A percentile compares a stretch with the other conserved stretches of the same genome.
phyloP scores from a whole-genome alignment of 2,113 vertebrate genomes.

The Globicephala melas region DNA sequence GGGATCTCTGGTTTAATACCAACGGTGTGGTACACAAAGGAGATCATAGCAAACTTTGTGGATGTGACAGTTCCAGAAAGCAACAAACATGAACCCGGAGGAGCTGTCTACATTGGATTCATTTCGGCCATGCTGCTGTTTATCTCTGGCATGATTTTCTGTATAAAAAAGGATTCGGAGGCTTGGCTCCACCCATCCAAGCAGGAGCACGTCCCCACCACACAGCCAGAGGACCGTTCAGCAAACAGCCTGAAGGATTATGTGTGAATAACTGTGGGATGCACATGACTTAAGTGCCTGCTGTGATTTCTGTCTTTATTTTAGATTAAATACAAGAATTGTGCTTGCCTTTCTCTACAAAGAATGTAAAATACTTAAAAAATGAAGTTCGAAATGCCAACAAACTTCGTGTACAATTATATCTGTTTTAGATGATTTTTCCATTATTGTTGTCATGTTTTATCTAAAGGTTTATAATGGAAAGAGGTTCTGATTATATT shows the following conservation, averaged over 20 bases:
- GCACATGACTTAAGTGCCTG: background rate
- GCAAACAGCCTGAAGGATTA: slow-evolving; percentile 95
- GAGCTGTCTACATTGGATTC: slow-evolving; percentile 93
- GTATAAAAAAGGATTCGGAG: slow-evolving; percentile 85
- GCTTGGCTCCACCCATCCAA: slow-evolving; percentile 84
- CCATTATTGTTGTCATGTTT: background rate
- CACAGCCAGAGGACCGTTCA: slow-evolving; percentile 83
- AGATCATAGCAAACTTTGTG: slow-evolving; percentile 92
- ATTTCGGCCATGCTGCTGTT: slow-evolving; percentile 91
- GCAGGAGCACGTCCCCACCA: slow-evolving; percentile 80
- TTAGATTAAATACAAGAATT: slow-evolving; percentile 25
- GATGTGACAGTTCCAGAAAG: slow-evolving; percentile 91
- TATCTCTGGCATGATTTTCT: slow-evolving; percentile 92
- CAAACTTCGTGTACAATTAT: background rate
- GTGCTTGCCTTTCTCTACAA: slow-evolving; percentile 33
- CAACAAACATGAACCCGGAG: slow-evolving; percentile 94
- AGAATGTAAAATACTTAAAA: slow-evolving; percentile 3
- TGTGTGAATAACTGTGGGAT: slow-evolving; percentile 82
- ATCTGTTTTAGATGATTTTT: slow-evolving; percentile 33
- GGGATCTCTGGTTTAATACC: slow-evolving; percentile 91
- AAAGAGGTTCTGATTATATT: background rate
- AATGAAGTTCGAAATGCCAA: slow-evolving; percentile 51
- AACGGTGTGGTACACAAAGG: slow-evolving; percentile 94
- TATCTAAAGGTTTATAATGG: background rate
- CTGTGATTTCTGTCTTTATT: slow-evolving; percentile 8